Percentiles rank a stretch among this genome's conserved stretches.
These are phyloP conservation scores for Bombus waltoni DNA, from an alignment of 1,140 invertebrate species.

Conservation along the genomic window DNA sequence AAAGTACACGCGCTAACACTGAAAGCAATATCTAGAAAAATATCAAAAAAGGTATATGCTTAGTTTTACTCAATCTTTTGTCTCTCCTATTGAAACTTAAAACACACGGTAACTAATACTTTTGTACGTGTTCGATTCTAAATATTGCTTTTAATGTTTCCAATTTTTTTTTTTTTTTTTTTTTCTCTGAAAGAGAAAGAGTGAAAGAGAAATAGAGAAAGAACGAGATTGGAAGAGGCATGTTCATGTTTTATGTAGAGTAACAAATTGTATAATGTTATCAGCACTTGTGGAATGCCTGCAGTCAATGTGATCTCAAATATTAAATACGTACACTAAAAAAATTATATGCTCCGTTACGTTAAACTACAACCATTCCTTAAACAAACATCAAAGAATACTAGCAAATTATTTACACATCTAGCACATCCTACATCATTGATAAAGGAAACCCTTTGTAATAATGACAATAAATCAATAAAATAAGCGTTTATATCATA, in stretches of 20 bases:
- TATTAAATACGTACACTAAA: constrained; percentile 45
- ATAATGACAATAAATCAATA: constrained; percentile 22
- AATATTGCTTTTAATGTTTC: constrained; percentile 58
- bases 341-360: constrained; percentile 30
- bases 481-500: background rate
- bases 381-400: constrained; percentile 33
- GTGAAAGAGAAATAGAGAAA: constrained; percentile 33
- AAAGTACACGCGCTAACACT: constrained; percentile 41
- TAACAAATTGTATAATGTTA: constrained; percentile 65
- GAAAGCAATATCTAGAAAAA: constrained; percentile 57
- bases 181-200: constrained; percentile 56
- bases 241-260: constrained; percentile 57
- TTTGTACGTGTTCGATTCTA: constrained; percentile 44
- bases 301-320: constrained; percentile 57
- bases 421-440: background rate
- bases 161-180: background rate
- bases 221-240: constrained; percentile 65
- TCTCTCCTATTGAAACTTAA: constrained; percentile 20
- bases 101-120: constrained; percentile 31
- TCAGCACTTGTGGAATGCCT: constrained; percentile 74
- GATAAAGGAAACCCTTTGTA: background rate
- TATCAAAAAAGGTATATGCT: constrained; percentile 20
- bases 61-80: constrained; percentile 42
- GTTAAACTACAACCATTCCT: constrained; percentile 11
- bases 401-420: constrained; percentile 39